Percentiles rank a stretch among this genome's conserved stretches.
These are phyloP conservation scores for Gallinago jamesoni DNA, from an alignment of 2,113 vertebrate genomes.

Conservation along the genomic window DNA sequence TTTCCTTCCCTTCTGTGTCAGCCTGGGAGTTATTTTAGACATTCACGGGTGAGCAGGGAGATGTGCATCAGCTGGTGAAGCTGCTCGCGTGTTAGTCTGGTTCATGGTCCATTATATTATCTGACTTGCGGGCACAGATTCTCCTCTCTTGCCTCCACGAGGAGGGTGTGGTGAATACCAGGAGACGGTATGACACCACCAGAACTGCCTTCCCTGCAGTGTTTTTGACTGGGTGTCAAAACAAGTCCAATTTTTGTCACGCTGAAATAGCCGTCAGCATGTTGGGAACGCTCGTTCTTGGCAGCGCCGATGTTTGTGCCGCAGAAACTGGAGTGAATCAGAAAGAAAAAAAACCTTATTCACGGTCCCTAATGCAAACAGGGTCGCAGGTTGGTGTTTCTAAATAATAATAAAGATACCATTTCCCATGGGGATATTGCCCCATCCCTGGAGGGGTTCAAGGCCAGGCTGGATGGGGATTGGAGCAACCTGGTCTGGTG, in stretches of 20 bases:
- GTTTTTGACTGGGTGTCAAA: neutral
- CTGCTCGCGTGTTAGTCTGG: neutral
- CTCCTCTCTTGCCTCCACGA: neutral
- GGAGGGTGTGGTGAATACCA: neutral
- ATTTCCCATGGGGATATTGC: neutral
- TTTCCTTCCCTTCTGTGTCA: neutral
- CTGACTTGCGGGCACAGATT: neutral
- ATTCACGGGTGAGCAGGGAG: neutral
- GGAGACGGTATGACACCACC: neutral
- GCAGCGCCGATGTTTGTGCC: neutral
- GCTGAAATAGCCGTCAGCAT: neutral
- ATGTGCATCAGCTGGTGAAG: neutral
- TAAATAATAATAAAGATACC: neutral
- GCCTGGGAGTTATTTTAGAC: neutral
- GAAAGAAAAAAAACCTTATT: neutral
- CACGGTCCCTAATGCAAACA: neutral
- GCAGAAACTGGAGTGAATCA: neutral
- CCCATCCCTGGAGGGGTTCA: no score
- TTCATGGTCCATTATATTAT: neutral
- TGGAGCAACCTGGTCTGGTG: no score
- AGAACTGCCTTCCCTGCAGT: neutral
- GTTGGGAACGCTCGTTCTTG: neutral
- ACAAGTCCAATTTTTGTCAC: neutral
- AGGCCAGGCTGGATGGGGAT: no score
- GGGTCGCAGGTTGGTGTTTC: neutral